Evolutionary conservation across 2,113 vertebrate species (phyloP).

Genomic region (Okapia johnstoni): DNA sequence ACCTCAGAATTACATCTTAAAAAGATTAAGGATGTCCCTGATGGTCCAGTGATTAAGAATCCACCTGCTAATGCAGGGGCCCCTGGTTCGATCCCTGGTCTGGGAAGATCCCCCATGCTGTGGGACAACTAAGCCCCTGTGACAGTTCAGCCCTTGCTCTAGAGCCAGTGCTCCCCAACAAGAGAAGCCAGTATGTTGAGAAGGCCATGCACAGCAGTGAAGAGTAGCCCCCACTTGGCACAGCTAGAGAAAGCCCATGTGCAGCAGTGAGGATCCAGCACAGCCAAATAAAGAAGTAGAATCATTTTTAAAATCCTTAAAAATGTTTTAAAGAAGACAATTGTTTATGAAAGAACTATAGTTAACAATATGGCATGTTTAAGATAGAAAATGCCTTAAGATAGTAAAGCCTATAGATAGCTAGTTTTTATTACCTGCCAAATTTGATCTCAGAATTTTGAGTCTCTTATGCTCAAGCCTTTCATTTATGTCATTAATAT

Average conservation of each 20-base stretch:
- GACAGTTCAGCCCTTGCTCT: background rate
- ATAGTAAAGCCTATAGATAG: background rate
- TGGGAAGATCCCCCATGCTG: background rate
- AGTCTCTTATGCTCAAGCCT: background rate
- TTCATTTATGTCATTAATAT: background rate
- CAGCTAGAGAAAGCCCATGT: background rate
- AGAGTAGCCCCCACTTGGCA: background rate
- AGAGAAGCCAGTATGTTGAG: background rate
- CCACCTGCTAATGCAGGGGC: background rate
- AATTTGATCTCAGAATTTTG: background rate
- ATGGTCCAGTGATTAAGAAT: background rate
- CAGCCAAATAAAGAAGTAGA: background rate
- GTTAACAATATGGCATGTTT: slow-evolving; percentile 23
- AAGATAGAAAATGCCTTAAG: background rate
- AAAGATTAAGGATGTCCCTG: background rate
- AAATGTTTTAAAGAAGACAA: background rate
- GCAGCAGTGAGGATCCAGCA: background rate
- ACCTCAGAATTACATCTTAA: background rate
- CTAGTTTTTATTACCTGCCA: background rate
- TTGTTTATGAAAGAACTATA: background rate
- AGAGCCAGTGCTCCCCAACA: background rate
- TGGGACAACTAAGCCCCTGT: background rate
- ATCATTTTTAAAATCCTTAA: background rate
- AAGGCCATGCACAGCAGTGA: background rate
- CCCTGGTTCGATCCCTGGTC: background rate